Base-by-base conservation (phyloP, 2,113 vertebrate genomes). In the Connochaetes taurinus region DNA sequence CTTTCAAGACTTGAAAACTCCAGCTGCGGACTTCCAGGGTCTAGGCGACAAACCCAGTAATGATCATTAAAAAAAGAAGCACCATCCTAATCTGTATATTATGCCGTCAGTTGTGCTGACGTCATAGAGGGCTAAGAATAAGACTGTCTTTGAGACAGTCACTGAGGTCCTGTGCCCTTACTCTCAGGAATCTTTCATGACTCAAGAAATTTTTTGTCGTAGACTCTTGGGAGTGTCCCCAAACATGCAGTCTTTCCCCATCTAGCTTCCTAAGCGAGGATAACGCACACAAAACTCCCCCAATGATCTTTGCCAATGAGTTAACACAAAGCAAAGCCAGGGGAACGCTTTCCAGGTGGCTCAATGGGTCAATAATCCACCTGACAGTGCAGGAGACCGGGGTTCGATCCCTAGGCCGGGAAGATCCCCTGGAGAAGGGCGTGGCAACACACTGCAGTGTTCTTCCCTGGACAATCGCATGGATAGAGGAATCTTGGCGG, bases 241-340 rank as follows among this genome's bases (percentile, higher is more conserved):
- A 23, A 33, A 40, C 21, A 2, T 17, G 31, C 52, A 17, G 17
- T 12, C 12, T 23, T n/a, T 52, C n/a, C 6, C 9, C 6, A 5
- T 2, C 15, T 31, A 29, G 40, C 14, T 7, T 58, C 19, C 0
- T 14, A 33, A 74, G 33, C 13, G 0, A 36, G 5, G 1, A 6
- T 11, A 4, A 19, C 9, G 25, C 62, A 25, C 47, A 17, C 4
- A 1, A 14, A 52, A 25, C 2, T 6, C 33, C 13, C 17, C 78
- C 6, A 33, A 60, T 9, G 6, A 16, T 55, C 1, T 11, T 10
- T 25, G 93, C 50, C 27, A 45, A 36, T 2, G 58, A 31, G 23
- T 23, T 29, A 14, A 47, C 6, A 0, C 4, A 21, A 58, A 1
- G 3, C 43, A 43, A 33, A 52, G 14, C 7, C 6, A 16, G 13